Evolutionary conservation across 2,113 vertebrate species (phyloP), one percentile per base, ranked within the genome.

Genomic region (Dissostichus mawsoni): DNA sequence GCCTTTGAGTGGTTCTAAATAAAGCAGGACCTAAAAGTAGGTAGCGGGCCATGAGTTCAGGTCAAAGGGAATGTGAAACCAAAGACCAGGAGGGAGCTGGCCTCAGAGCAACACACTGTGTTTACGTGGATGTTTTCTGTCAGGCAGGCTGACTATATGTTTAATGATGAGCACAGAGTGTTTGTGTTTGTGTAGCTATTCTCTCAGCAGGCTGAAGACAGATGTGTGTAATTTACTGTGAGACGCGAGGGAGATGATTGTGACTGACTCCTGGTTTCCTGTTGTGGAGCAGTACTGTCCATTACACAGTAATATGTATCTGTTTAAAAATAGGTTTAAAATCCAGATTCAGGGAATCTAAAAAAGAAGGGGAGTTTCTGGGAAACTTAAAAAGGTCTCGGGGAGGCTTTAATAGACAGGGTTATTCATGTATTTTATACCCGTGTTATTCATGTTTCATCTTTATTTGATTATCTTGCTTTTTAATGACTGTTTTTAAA

Each of bases 51-150:
- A 62, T 53, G 73, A 73, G 87, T 87, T 90, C 81, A 85, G 87
- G 89, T 93, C 91, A 93, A 84, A 89, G 88, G 89, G 85, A 93
- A 92, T 84, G 84, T 92, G 91, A 90, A 92, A 92, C 90, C 63
- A 79, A 87, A 91, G 79, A 86, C 86, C 86, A 58, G 70, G 55
- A 87, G 80, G 57, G 47, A 44, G 73, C 80, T 58, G 61, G 79
- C 85, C 79, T 83, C 76, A 84, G 78, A 86, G 10, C 77, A 50
- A 77, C 73, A 41, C 63, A 47, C 48, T 65, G 64, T 84, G 85
- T 90, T 90, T 90, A 87, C 85, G 78, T 69, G 77, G 45, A 84
- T 91, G 75, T 85, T 85, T 88, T 62, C 56, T 79, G 84, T 75
- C 81, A 71, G 83, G 14, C 72, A 3, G 11, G n/a, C 71, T 59